A percentile compares a stretch with the other conserved stretches of the same genome.
These are phyloP conservation scores for Anastatus disparis DNA, from an alignment of 1,140 invertebrate genomes.

Conservation along the genomic window DNA sequence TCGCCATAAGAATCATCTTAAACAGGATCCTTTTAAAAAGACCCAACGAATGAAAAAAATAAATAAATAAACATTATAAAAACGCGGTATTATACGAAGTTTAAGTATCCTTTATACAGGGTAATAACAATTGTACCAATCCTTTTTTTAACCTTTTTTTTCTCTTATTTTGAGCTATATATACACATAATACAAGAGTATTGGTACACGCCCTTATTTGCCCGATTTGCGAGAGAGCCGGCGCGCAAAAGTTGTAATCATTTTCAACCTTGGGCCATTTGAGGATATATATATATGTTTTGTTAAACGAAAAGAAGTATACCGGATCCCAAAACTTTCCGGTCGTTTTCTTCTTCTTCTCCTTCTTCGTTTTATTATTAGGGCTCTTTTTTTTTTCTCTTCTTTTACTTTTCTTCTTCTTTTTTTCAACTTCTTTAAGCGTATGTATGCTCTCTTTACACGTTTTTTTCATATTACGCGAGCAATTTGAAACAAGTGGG, in stretches of 20 bases:
- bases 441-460: too few relatives aligned
- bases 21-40: slow-evolving; percentile 34
- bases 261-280: slow-evolving; percentile 18
- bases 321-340: slow-evolving; percentile 12
- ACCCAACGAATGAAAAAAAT: not conserved
- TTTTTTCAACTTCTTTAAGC: not conserved
- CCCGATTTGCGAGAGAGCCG: not conserved
- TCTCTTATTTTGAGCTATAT: not conserved
- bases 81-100: slow-evolving; percentile 3
- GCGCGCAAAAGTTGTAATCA: slow-evolving; percentile 8
- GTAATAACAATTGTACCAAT: slow-evolving; percentile 32
- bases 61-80: slow-evolving; percentile 1
- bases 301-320: slow-evolving; percentile 11
- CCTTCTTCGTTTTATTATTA: too few relatives aligned
- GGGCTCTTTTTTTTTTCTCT: not conserved
- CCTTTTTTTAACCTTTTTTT: too few relatives aligned
- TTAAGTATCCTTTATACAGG: not conserved
- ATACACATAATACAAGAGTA: slow-evolving; percentile 7
- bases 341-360: not conserved
- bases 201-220: slow-evolving; percentile 33
- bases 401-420: not conserved
- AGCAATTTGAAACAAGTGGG: not conserved
- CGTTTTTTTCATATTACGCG: not conserved
- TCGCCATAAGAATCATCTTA: slow-evolving; percentile 18
- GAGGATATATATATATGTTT: too few relatives aligned